These are phyloP conservation scores for Lampropteryx suffumata DNA, from an alignment of 2,888 invertebrate genomes.

Conservation along the genomic window DNA sequence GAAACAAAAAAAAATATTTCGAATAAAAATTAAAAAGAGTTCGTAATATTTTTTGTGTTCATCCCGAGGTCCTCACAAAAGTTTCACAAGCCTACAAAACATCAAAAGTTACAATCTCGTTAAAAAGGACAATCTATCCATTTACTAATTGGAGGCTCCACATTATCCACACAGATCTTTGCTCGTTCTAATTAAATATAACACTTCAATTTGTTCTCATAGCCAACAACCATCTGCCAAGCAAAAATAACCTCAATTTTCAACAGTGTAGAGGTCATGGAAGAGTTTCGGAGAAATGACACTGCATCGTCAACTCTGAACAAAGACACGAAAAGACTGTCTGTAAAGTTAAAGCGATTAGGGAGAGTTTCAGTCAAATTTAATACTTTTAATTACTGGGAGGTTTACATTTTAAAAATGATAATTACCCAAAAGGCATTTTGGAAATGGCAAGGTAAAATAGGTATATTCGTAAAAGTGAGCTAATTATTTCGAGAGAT, in stretches of 20 bases:
- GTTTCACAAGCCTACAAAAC: too few relatives aligned
- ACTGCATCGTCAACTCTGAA: constrained; percentile 62
- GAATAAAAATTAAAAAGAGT: too few relatives aligned
- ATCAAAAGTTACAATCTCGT: constrained; percentile 53
- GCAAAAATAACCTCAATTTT: constrained; percentile 41
- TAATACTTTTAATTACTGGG: constrained; percentile 7
- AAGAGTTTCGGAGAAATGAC: constrained; percentile 48
- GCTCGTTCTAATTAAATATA: constrained; percentile 65
- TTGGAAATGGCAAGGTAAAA: too few relatives aligned
- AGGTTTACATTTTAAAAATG: not conserved
- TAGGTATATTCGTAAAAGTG: too few relatives aligned
- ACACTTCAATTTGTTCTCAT: constrained; percentile 42
- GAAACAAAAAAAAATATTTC: too few relatives aligned
- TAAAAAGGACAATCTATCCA: constrained; percentile 69
- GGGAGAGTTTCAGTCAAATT: constrained; percentile 16
- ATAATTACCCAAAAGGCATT: too few relatives aligned
- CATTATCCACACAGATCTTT: constrained; percentile 60
- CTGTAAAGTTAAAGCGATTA: constrained; percentile 65
- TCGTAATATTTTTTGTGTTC: too few relatives aligned
- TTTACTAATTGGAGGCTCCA: constrained; percentile 64
- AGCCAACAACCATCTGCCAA: constrained; percentile 1
- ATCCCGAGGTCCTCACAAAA: too few relatives aligned
- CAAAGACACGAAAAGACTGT: constrained; percentile 45
- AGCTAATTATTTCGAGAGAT: too few relatives aligned
- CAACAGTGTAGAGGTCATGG: constrained; percentile 41